Percentiles rank a stretch among this genome's conserved stretches.
Evolutionary conservation across 2,797 vertebrate genomes (phyloP).

Genomic region (Simalia tracyae): DNA sequence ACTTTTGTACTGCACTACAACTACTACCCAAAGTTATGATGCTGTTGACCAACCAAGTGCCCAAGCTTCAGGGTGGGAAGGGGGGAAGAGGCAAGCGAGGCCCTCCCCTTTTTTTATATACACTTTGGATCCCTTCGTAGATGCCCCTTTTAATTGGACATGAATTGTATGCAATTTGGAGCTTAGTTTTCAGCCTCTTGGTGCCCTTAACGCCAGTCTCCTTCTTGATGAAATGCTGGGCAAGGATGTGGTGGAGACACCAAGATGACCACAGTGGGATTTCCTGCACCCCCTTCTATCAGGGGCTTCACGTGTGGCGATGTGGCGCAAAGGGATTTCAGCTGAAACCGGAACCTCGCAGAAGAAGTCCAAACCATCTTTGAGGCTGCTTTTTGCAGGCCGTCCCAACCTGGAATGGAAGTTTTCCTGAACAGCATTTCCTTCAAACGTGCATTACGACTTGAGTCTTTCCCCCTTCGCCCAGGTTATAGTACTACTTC

Average conservation of each 20-base stretch:
- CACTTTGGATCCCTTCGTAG: constrained; percentile 2
- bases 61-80: constrained; percentile 5
- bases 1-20: constrained; percentile 27
- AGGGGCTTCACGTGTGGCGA: accelerated
- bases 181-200: neutral
- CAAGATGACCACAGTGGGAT: neutral
- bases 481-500: constrained; percentile 62
- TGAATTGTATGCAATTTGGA: constrained; percentile 16
- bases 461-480: constrained; percentile 39
- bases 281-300: neutral
- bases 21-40: constrained; percentile 24
- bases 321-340: constrained; percentile 1
- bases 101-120: neutral
- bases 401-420: neutral
- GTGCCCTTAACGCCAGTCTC: constrained; percentile 8
- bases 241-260: neutral
- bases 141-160: constrained; percentile 11
- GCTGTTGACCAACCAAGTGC: constrained; percentile 27
- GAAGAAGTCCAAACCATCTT: constrained; percentile 33
- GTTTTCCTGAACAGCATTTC: constrained; percentile 9
- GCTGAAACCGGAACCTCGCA: constrained; percentile 36
- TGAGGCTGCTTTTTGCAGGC: constrained; percentile 1
- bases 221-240: constrained; percentile 1
- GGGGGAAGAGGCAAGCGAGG: constrained; percentile 20
- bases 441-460: constrained; percentile 28